These are phyloP conservation scores for Lysandra coridon DNA, from an alignment of 2,888 invertebrate genomes.

Conservation along the genomic window DNA sequence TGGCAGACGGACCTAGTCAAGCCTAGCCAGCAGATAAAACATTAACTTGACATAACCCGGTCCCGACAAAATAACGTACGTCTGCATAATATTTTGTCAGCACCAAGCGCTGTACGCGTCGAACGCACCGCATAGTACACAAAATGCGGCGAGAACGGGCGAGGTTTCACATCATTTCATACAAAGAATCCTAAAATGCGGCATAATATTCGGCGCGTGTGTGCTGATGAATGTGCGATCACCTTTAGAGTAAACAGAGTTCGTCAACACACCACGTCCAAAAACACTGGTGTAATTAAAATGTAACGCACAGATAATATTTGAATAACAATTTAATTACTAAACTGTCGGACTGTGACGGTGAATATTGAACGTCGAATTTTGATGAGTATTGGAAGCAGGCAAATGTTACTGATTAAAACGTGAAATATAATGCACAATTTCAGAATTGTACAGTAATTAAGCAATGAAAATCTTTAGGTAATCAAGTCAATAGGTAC, in stretches of 20 bases:
- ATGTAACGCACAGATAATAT: neutral
- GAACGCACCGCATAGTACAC: no score
- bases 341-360: neutral
- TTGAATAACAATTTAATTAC: slow-evolving; percentile 3
- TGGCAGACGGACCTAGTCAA: no score
- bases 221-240: no score
- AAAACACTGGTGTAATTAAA: neutral
- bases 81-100: no score
- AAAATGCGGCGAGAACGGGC: no score
- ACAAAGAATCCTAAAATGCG: no score
- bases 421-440: neutral
- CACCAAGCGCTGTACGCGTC: no score
- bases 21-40: no score
- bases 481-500: neutral
- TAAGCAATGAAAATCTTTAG: neutral
- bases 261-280: neutral
- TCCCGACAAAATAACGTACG: no score
- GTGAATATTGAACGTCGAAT: neutral
- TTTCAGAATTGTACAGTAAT: neutral
- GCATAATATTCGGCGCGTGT: no score
- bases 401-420: neutral
- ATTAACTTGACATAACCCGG: no score
- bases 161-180: no score
- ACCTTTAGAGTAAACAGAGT: neutral
- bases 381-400: neutral